Evolutionary conservation across 2,888 invertebrate genomes (phyloP).

Genomic region (Pollenia angustigena): DNA sequence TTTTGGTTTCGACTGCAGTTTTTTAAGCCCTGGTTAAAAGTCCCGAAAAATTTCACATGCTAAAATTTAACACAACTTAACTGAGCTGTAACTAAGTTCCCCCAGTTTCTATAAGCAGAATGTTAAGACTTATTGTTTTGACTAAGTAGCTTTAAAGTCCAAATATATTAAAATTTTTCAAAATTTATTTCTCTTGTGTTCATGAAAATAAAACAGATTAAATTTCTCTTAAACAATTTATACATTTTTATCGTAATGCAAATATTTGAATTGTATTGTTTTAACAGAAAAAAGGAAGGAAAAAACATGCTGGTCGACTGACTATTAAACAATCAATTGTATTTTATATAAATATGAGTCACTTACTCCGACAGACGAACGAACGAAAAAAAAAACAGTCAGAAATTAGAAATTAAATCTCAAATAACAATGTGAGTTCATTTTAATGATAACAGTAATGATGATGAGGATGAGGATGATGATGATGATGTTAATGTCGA

Average conservation of each 20-base stretch:
- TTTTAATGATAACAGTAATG: constrained; percentile 1
- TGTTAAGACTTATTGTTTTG: too few species aligned
- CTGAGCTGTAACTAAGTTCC: too few species aligned
- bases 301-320: constrained; percentile 59
- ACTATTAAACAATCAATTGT: constrained; percentile 3
- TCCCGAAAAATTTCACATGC: too few species aligned
- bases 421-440: constrained; percentile 28
- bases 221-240: constrained; percentile 43
- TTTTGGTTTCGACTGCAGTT: too few species aligned
- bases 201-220: constrained; percentile 12
- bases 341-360: background rate
- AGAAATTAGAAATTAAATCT: constrained; percentile 56
- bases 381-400: background rate
- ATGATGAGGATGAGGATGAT: constrained; percentile 13
- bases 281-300: background rate
- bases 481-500: background rate
- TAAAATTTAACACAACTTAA: too few species aligned
- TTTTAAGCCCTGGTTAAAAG: too few species aligned
- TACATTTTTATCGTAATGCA: constrained; percentile 30
- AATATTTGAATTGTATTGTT: constrained; percentile 18
- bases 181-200: too few species aligned
- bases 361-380: background rate
- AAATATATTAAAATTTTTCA: too few species aligned
- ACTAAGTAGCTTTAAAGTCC: too few species aligned
- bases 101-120: too few species aligned